Evolutionary conservation across 1,140 invertebrate species (phyloP).

Genomic region (Drosophila eugracilis): DNA sequence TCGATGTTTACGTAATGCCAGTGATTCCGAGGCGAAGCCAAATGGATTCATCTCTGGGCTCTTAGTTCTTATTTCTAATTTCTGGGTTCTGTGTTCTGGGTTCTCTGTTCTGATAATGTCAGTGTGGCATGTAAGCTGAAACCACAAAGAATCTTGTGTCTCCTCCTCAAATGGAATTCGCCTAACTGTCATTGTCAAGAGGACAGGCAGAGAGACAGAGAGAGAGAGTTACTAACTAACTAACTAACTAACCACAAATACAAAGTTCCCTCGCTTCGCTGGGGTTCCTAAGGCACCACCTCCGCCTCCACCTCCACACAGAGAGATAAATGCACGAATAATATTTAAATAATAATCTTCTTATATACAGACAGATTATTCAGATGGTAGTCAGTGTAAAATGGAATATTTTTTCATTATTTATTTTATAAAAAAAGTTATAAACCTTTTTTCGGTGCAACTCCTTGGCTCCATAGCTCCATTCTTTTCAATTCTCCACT

Average conservation of each 20-base stretch:
- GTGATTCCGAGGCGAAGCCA: slow-evolving; percentile 20
- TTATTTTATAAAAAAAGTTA: too few species aligned
- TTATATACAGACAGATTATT: too few species aligned
- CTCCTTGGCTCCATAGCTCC: slow-evolving; percentile 1
- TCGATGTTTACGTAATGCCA: slow-evolving; percentile 47
- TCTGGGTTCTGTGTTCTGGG: background rate
- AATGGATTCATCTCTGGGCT: slow-evolving; percentile 4
- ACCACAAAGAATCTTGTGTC: slow-evolving; percentile 42
- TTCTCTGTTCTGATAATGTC: slow-evolving; percentile 30
- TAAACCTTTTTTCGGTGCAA: background rate
- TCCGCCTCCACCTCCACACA: too few species aligned
- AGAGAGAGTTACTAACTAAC: slow-evolving; percentile 23
- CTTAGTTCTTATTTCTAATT: too few species aligned
- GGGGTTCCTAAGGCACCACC: too few species aligned
- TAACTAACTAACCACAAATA: slow-evolving; percentile 35
- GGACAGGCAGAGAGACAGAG: too few species aligned
- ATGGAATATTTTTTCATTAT: too few species aligned
- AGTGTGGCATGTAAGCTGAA: slow-evolving; percentile 52
- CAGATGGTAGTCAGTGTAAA: too few species aligned
- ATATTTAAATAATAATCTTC: too few species aligned
- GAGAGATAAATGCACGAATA: too few species aligned
- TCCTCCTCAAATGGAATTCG: slow-evolving; percentile 48
- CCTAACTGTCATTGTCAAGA: slow-evolving; percentile 70
- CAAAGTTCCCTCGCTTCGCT: slow-evolving; percentile 26
- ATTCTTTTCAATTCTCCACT: slow-evolving; percentile 15